Evolutionary conservation across 1,140 invertebrate species (phyloP).

Genomic region (Drosophila repletoides): DNA sequence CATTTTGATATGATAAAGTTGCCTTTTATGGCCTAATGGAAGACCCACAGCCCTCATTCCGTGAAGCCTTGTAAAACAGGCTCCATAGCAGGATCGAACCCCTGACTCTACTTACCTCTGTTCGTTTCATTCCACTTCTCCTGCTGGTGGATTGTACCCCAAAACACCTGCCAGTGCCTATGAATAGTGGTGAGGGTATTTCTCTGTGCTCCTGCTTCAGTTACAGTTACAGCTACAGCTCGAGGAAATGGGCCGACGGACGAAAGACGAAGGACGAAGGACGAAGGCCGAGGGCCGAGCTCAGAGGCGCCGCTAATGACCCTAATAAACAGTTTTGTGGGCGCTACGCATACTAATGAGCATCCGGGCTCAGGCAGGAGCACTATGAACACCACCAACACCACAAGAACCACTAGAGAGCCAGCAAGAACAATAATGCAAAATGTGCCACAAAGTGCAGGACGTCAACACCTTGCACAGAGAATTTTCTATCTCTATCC

Average conservation of each 20-base stretch:
- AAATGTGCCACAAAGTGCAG: slow-evolving; percentile 53
- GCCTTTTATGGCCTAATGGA: neutral
- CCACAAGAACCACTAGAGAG: neutral
- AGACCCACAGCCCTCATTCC: neutral
- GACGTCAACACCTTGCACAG: slow-evolving; percentile 68
- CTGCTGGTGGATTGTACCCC: neutral
- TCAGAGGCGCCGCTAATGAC: slow-evolving; percentile 71
- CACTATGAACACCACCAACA: neutral
- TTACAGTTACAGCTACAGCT: slow-evolving; percentile 16
- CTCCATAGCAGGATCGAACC: no score
- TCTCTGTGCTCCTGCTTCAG: neutral
- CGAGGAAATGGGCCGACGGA: neutral
- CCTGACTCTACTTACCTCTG: neutral
- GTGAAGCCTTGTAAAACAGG: neutral
- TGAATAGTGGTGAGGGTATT: slow-evolving; percentile 2
- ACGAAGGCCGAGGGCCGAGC: slow-evolving; percentile 23
- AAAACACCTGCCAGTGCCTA: slow-evolving; percentile 19
- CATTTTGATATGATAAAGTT: slow-evolving; percentile 28
- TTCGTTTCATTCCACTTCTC: neutral
- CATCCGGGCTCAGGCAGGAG: slow-evolving; percentile 30
- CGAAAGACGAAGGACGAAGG: neutral
- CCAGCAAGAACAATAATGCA: slow-evolving; percentile 33
- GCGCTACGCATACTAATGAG: slow-evolving; percentile 74
- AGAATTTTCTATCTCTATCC: neutral
- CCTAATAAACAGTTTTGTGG: slow-evolving; percentile 77